Conservation (phyloP, 2,113 vertebrate genomes). For the Poicephalus meyeri region DNA sequence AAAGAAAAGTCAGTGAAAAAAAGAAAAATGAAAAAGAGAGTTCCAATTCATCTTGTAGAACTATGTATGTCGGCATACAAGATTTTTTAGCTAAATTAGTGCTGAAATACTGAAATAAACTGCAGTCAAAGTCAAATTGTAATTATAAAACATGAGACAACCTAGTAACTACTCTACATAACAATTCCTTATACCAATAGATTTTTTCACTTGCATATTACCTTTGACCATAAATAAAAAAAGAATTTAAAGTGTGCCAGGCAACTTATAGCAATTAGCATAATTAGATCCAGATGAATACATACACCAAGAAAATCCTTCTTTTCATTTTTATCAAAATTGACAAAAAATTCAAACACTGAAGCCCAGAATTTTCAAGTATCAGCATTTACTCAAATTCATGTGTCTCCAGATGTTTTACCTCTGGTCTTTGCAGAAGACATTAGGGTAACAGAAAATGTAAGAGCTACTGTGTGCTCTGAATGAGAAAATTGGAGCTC, state of each 20-base stretch:
- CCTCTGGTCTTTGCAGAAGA: neutral
- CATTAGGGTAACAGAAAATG: neutral
- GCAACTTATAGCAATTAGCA: neutral
- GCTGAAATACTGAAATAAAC: neutral
- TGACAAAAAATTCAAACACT: neutral
- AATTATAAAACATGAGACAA: neutral
- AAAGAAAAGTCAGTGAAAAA: accelerated
- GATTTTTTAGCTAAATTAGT: neutral
- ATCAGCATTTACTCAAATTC: neutral
- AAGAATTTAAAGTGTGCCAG: neutral
- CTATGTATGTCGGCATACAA: neutral
- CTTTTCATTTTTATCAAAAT: neutral
- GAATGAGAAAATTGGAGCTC: neutral
- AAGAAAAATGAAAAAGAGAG: accelerated
- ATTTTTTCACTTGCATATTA: neutral
- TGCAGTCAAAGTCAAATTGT: neutral
- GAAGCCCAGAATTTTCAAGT: neutral
- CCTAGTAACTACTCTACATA: neutral
- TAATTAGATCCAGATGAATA: neutral
- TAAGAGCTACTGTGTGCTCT: neutral
- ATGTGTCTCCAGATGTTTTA: neutral
- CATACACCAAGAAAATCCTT: neutral
- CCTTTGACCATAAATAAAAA: neutral
- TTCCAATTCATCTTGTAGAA: neutral
- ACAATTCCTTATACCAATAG: neutral